A percentile compares a stretch with the other conserved stretches of the same genome.
phyloP scores from a whole-genome alignment of 2,797 vertebrate species.

The Tolypeutes matacus region DNA sequence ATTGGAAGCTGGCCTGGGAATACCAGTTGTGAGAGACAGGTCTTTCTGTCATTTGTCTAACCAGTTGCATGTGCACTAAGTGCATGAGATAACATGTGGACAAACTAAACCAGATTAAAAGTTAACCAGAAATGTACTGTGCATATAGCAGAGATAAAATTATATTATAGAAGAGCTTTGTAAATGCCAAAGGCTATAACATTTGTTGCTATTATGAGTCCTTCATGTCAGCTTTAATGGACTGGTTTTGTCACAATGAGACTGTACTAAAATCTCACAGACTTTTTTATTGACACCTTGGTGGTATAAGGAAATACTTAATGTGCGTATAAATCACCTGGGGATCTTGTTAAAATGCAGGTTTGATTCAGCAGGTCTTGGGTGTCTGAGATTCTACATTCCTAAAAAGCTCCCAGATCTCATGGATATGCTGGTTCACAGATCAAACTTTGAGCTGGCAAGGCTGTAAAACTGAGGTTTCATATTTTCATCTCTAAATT shows the following conservation, averaged over 20 bases:
- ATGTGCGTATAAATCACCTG: background rate
- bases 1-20: conserved; percentile 44
- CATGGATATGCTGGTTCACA: background rate
- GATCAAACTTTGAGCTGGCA: background rate
- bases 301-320: background rate
- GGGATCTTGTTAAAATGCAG: background rate
- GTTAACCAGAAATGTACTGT: conserved; percentile 3
- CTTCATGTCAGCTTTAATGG: background rate
- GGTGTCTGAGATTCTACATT: background rate
- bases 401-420: background rate
- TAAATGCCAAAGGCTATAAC: background rate
- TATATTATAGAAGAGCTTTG: background rate
- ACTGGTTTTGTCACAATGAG: background rate
- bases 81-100: conserved; percentile 18
- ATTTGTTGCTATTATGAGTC: background rate
- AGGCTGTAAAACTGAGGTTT: background rate
- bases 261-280: background rate
- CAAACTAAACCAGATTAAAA: conserved; percentile 38
- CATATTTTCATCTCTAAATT: background rate
- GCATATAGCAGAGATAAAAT: background rate
- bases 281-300: background rate
- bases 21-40: conserved; percentile 30
- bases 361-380: background rate
- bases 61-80: background rate
- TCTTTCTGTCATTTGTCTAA: conserved; percentile 42